Conservation (phyloP, 2,113 vertebrate species). For the Cichladusa arquata region DNA sequence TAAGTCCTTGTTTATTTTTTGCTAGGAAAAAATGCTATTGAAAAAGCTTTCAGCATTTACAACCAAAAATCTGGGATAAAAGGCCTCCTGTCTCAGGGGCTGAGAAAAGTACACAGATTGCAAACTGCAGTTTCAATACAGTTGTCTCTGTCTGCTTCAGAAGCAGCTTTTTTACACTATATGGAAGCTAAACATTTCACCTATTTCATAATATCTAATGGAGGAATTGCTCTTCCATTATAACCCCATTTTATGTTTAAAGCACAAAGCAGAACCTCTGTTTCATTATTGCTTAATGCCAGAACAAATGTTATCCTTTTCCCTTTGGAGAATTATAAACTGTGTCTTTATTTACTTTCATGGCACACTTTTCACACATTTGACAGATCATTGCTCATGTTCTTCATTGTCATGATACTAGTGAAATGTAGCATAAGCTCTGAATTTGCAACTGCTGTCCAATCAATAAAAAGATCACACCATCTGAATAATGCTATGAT, state of each 20-base stretch:
- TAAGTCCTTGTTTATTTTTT: background rate
- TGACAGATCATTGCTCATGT: constrained; percentile 66
- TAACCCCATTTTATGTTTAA: background rate
- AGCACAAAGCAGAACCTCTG: constrained; percentile 36
- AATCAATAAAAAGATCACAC: constrained; percentile 47
- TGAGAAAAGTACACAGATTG: background rate
- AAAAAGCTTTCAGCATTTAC: background rate
- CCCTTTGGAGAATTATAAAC: constrained; percentile 63
- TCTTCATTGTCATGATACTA: constrained; percentile 70
- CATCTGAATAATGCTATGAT: constrained; percentile 21
- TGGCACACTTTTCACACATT: constrained; percentile 56
- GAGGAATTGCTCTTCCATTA: constrained; percentile 16
- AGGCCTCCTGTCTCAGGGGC: background rate
- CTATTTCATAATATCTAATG: constrained; percentile 1
- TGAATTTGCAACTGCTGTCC: constrained; percentile 47
- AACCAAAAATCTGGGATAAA: background rate
- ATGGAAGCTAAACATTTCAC: background rate
- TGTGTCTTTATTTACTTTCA: constrained; percentile 72
- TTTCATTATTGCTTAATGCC: constrained; percentile 66
- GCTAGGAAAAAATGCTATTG: background rate
- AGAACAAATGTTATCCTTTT: constrained; percentile 66
- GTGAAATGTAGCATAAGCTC: constrained; percentile 72
- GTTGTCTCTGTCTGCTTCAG: background rate
- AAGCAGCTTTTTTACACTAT: background rate
- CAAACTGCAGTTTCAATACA: background rate